A percentile compares a stretch with the other conserved stretches of the same genome.
These are phyloP conservation scores for Diacarnus erythraeanus DNA, from an alignment of 37 sponge, comb jelly and placozoan genomes.

Conservation along the genomic window DNA sequence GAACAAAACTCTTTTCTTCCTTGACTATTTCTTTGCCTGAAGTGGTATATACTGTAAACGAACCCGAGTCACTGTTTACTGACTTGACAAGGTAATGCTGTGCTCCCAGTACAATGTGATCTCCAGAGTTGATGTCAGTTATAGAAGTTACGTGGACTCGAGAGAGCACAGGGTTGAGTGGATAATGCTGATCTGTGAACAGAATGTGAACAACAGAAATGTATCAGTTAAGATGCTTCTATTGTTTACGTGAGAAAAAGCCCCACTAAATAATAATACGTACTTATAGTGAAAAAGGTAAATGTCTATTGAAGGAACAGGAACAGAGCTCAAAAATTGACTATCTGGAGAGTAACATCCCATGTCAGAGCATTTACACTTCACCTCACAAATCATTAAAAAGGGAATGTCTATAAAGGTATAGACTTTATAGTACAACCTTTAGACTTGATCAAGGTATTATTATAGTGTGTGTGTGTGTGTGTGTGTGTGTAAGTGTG, in stretches of 20 bases:
- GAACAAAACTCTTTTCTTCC: background rate
- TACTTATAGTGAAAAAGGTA: too few relatives aligned
- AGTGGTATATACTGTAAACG: conserved; percentile 15
- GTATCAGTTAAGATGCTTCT: background rate
- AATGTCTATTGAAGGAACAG: too few relatives aligned
- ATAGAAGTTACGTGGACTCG: background rate
- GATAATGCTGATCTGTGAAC: background rate
- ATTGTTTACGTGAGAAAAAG: background rate
- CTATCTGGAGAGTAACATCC: too few relatives aligned
- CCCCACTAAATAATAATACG: too few relatives aligned
- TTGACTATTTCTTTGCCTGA: background rate
- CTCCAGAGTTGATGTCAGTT: conserved; percentile 25
- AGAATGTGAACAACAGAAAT: background rate
- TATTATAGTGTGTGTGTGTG: too few relatives aligned
- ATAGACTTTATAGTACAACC: too few relatives aligned
- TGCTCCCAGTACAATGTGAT: conserved; percentile 6
- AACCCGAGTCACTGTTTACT: background rate
- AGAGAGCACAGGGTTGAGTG: conserved; percentile 23
- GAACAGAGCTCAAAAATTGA: too few relatives aligned
- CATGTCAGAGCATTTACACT: too few relatives aligned
- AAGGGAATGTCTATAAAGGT: too few relatives aligned
- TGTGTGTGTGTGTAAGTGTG: too few relatives aligned
- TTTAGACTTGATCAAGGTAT: too few relatives aligned
- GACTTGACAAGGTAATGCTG: conserved; percentile 23
- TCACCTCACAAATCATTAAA: too few relatives aligned